A percentile compares a stretch with the other conserved stretches of the same genome.
Conservation (phyloP, 2,113 vertebrate genomes). For the Cettia cetti region DNA sequence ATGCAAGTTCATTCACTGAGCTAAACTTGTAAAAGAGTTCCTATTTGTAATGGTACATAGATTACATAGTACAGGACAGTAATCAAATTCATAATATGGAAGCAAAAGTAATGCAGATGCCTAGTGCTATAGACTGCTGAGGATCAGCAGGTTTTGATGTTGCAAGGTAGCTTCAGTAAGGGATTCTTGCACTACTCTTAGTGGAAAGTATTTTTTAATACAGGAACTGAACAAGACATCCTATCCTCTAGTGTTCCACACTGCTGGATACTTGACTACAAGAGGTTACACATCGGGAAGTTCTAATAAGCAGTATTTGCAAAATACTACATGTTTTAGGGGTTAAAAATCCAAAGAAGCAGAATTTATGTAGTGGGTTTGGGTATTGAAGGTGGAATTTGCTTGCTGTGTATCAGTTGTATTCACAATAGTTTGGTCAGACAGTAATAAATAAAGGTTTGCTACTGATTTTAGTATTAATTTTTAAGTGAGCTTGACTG, state of each 20-base stretch:
- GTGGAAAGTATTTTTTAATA: not conserved
- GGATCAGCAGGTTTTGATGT: not conserved
- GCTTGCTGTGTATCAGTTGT: not conserved
- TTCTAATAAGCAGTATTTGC: not conserved
- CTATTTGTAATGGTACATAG: fast-evolving
- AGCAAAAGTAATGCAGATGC: not conserved
- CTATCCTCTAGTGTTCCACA: not conserved
- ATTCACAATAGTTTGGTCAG: not conserved
- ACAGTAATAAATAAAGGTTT: not conserved
- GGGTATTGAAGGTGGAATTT: not conserved
- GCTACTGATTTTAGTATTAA: not conserved
- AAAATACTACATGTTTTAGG: not conserved
- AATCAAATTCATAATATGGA: not conserved
- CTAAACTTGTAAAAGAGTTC: not conserved
- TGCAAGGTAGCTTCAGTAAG: not conserved
- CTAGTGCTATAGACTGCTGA: not conserved
- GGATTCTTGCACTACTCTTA: not conserved
- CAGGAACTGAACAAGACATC: not conserved
- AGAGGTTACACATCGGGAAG: not conserved
- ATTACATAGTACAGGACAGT: not conserved
- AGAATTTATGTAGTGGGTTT: not conserved
- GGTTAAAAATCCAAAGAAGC: not conserved
- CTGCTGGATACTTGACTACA: not conserved
- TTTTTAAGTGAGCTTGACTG: not conserved
- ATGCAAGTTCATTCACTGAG: not conserved